Evolutionary conservation across 2,797 vertebrate species (phyloP).

Genomic region (Peromyscus attwateri): DNA sequence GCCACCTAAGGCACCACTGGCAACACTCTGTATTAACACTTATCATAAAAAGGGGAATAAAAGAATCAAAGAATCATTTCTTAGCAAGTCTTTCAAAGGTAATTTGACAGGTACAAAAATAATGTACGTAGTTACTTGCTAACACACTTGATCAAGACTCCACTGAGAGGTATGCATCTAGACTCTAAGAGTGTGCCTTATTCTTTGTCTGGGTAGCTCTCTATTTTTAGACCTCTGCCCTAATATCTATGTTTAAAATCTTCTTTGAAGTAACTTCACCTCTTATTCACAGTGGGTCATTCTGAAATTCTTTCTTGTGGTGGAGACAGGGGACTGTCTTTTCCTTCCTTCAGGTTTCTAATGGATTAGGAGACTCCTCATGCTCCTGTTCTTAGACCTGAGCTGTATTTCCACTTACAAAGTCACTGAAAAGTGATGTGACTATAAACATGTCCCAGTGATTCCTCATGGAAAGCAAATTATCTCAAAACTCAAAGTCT

Average conservation of each 20-base stretch:
- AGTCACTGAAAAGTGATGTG: not conserved
- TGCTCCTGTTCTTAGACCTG: not conserved
- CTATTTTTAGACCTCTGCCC: too few species aligned
- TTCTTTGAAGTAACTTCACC: not conserved
- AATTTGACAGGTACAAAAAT: not conserved
- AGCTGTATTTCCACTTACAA: fast-evolving
- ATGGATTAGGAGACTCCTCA: too few species aligned
- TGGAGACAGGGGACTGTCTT: not conserved
- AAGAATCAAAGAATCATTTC: not conserved
- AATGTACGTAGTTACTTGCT: not conserved
- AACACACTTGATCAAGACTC: not conserved
- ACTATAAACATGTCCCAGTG: not conserved
- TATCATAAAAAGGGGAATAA: not conserved
- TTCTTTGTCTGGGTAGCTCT: not conserved
- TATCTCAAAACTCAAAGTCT: not conserved
- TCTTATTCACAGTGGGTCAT: not conserved
- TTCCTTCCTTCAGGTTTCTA: not conserved
- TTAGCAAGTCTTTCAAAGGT: not conserved
- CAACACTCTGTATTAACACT: not conserved
- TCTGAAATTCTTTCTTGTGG: not conserved
- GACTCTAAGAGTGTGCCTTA: not conserved
- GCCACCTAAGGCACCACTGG: too few species aligned
- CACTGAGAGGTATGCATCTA: not conserved
- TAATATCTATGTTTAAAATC: not conserved
- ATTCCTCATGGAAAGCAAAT: not conserved